Evolutionary conservation across 1,140 invertebrate species (phyloP).

Genomic region (Drosophila baimaii): DNA sequence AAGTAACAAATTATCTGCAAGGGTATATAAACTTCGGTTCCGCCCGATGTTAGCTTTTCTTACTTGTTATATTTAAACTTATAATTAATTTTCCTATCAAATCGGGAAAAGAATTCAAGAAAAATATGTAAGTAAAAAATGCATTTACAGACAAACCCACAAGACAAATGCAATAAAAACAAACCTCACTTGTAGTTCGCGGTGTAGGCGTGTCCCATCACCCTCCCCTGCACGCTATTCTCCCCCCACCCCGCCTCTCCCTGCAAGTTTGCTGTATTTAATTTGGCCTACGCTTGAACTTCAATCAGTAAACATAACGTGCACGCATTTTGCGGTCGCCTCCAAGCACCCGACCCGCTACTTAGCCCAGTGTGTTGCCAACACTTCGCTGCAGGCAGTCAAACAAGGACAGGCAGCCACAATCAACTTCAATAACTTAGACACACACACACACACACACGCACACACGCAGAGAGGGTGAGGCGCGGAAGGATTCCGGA

Average conservation of each 20-base stretch:
- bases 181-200: no score
- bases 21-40: no score
- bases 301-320: constrained; percentile 70
- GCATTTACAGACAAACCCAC: no score
- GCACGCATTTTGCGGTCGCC: constrained; percentile 57
- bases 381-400: constrained; percentile 41
- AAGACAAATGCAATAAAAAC: no score
- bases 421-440: constrained; percentile 72
- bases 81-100: no score
- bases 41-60: no score
- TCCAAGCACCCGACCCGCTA: neutral
- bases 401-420: constrained; percentile 49
- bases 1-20: no score
- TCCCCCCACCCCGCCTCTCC: neutral
- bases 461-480: neutral
- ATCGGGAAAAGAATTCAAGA: no score
- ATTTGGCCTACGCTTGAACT: constrained; percentile 67
- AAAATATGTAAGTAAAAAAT: no score
- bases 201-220: no score
- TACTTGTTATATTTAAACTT: no score
- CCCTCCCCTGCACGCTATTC: neutral
- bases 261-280: constrained; percentile 59
- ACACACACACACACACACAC: constrained; percentile 48
- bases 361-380: neutral
- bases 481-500: neutral